Base-by-base conservation (phyloP, 2,797 vertebrate genomes). In the Sciaenops ocellatus region DNA sequence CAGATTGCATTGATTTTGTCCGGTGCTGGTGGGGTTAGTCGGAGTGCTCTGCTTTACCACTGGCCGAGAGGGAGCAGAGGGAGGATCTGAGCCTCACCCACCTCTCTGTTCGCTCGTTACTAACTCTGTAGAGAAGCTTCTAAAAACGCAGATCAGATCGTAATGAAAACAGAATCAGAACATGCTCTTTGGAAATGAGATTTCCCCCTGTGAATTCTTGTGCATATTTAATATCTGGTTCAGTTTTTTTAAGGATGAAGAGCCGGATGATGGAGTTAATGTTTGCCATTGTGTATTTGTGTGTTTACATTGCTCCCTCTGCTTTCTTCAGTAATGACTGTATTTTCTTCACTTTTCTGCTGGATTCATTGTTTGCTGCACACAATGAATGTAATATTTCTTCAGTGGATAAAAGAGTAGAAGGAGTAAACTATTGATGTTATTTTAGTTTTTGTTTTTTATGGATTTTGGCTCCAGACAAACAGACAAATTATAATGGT, bases 1-100 rank as follows among this genome's bases (percentile, higher is more conserved):
- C 72, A 78, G 72, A 73, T 76, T 16, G 42, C 69, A 80, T 46
- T 75, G 79, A 87, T 92, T 59, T 64, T 24, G 47, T 76, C 61
- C 3, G 8, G 69, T 47, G 47, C 48, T 62, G 61, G 62, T 68
- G 74, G 74, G 64, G 52, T 85, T 62, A 73, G 34, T 69, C 62
- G 10, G 60, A 79, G 75, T 46, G 71, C 57, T 76, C 61, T 60
- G 69, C 66, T 52, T 61, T 10, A 38, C 64, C 50, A 18, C 66
- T 47, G 75, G 42, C 57, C 28, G 41, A 78, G 74, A 64, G 24
- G 24, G 70, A 79, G 50, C 28, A 24, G 51, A 41, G 20, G 48
- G 65, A 34, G 38, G 62, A 41, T 28, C 59, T 30, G 16, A 61
- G 44, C n/a, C 66, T 76, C 48, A 38, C 55, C 38, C 46, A 9